A percentile compares a stretch with the other conserved stretches of the same genome.
phyloP scores from a whole-genome alignment of 2,797 vertebrate species.

The Phoxinus dragarum region DNA sequence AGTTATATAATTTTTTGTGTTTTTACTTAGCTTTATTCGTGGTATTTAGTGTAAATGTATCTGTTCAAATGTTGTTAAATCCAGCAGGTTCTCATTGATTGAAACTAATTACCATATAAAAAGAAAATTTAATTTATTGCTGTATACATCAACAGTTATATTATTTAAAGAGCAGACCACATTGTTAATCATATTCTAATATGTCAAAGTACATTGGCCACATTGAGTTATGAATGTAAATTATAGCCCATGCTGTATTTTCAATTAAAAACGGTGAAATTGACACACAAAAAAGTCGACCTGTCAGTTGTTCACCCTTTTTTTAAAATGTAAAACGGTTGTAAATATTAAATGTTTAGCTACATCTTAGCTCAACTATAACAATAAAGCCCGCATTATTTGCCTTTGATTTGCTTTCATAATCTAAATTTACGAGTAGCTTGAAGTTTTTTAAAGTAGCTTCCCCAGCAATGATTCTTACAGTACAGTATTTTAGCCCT shows the following conservation, averaged over 20 bases:
- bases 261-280: not conserved
- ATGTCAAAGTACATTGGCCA: no score
- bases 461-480: not conserved
- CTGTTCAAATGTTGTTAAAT: not conserved
- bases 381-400: not conserved
- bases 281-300: not conserved
- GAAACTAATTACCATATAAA: not conserved
- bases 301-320: not conserved
- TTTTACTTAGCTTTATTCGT: not conserved
- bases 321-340: not conserved
- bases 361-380: not conserved
- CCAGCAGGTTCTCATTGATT: not conserved
- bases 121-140: not conserved
- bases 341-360: not conserved
- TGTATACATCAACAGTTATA: not conserved
- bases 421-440: not conserved
- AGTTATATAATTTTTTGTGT: no score
- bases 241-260: not conserved
- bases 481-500: conserved; percentile 1
- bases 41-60: not conserved
- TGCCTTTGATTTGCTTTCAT: not conserved
- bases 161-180: not conserved
- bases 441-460: not conserved
- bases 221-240: not conserved
- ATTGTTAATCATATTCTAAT: not conserved